Base-by-base conservation (phyloP, 2,888 invertebrate genomes). In the Meghimatium bilineatum region DNA sequence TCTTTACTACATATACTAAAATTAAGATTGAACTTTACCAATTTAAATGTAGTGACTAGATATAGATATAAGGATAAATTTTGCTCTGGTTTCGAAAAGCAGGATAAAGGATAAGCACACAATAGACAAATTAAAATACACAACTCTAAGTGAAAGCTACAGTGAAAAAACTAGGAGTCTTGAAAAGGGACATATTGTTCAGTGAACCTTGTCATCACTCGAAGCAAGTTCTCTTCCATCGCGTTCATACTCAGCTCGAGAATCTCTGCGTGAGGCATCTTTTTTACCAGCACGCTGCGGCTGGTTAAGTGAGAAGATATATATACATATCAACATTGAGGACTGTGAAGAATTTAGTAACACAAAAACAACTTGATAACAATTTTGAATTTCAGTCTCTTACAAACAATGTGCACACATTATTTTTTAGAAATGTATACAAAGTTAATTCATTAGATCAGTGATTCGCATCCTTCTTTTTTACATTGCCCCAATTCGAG, bases 241-340 rank as follows among this genome's bases (percentile, higher is more conserved):
- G 38, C 72, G 74, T n/a, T 81, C 81, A 49, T 80, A 71, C 44
- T 81, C 72, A 44, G 81, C 38, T 32, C 81, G 72, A 23, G 81
- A 38, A 36, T 74, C 81, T 74, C 81, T 67, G 44, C 81, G 72
- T n/a, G 60, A 81, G 80, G 71, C 80, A 44, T 80, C 80, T 71
- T 56, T 80, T 71, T 80, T 80, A 71, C 69, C 66, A 67, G 79
- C 29, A 56, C 81, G 81, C 63, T 81, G 81, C 72, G 72, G 74
- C 56, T 44, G 44, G 72, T 69, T 80, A 52, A 80, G 71, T 44
- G 29, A 56, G 56, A 80, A 71, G 76, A 76, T 32, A 76, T 44
- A 74, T 20, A n/a, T n/a, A 44, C 23, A 75, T 34, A 26, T 36
- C 60, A 75, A 29, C 52, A 75, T 56, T 56, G 34, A 56, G 20